Conservation (phyloP, 2,113 vertebrate genomes). For the Eclectus roratus region DNA sequence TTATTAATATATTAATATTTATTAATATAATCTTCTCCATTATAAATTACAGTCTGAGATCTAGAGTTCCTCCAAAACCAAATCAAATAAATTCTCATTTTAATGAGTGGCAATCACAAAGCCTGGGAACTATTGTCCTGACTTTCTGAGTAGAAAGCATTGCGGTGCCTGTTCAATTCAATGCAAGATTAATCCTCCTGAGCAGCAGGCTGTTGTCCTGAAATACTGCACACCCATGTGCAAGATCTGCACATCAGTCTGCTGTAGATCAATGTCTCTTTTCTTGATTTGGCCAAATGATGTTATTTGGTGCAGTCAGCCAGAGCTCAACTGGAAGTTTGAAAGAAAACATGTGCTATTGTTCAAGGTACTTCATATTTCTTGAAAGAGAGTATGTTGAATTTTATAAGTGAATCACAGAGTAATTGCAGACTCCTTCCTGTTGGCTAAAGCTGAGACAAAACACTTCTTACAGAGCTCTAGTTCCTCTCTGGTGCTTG, state of each 20-base stretch:
- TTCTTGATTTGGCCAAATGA: neutral
- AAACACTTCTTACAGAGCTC: neutral
- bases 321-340: neutral
- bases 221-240: neutral
- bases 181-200: neutral
- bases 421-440: neutral
- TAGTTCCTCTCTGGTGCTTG: neutral
- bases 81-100: neutral
- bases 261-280: neutral
- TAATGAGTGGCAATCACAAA: neutral
- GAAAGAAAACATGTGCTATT: neutral
- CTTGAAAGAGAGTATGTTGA: neutral
- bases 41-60: neutral
- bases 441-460: neutral
- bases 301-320: neutral
- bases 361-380: neutral
- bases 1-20: neutral
- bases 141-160: neutral
- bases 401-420: neutral
- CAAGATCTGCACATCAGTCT: neutral
- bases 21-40: neutral
- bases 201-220: neutral
- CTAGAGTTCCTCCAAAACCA: neutral
- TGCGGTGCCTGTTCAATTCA: neutral
- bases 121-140: neutral